A percentile compares a stretch with the other conserved stretches of the same genome.
phyloP scores from a whole-genome alignment of 53 echinoderm and acorn worm species.

The Holothuria leucospilota region DNA sequence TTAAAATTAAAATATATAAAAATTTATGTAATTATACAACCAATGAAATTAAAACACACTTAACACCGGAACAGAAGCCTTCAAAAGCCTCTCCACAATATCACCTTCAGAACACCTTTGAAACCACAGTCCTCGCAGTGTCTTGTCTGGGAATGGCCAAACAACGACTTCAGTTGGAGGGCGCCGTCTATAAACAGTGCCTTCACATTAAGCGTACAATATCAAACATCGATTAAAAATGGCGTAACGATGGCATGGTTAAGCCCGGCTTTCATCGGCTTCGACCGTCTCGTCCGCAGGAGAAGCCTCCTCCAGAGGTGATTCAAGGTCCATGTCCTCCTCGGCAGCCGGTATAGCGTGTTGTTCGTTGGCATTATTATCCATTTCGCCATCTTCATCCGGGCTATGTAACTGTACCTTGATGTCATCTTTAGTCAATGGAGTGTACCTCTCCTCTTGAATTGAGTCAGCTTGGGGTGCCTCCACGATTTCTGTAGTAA shows the following conservation, averaged over 20 bases:
- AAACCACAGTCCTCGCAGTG: no score
- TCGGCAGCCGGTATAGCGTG: slow-evolving; percentile 12
- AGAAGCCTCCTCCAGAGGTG: slow-evolving; percentile 27
- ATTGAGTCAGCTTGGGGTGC: slow-evolving; percentile 36
- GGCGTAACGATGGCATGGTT: not conserved
- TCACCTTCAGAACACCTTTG: no score
- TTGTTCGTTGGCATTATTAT: slow-evolving; percentile 48
- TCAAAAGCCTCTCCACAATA: no score
- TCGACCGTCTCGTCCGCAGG: slow-evolving; percentile 40
- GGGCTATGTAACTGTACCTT: slow-evolving; percentile 44
- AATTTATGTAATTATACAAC: no score
- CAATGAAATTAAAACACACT: no score
- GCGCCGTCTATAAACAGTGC: no score
- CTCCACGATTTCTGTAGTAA: slow-evolving; percentile 52
- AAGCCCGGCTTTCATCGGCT: slow-evolving; percentile 36
- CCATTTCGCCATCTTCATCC: slow-evolving; percentile 50
- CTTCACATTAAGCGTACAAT: no score
- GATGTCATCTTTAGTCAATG: slow-evolving; percentile 38
- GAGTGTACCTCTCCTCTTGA: slow-evolving; percentile 41
- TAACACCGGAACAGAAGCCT: no score
- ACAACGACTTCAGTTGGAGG: no score
- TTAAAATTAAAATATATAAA: no score
- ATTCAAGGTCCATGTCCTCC: slow-evolving; percentile 40
- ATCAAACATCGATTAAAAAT: no score
- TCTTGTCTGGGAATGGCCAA: no score